A percentile compares a stretch with the other conserved stretches of the same genome.
These are phyloP conservation scores for Dicycla oo DNA, from an alignment of 2,888 invertebrate species.

Conservation along the genomic window DNA sequence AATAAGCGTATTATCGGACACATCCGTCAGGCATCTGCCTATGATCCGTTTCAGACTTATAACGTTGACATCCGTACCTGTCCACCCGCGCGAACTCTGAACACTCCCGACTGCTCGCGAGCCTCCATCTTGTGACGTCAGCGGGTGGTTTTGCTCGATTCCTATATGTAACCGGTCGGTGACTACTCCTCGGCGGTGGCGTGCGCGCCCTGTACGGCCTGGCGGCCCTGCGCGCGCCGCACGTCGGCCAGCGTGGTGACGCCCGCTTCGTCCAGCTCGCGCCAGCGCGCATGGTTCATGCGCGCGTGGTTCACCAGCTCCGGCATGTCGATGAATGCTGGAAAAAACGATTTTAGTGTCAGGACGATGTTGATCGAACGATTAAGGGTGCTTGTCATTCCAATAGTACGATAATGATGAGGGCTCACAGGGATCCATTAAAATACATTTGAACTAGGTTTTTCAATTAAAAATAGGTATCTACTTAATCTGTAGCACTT, in stretches of 20 bases:
- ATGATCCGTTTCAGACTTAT: conserved; percentile 88
- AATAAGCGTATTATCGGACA: conserved; percentile 90
- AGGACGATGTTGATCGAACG: background rate
- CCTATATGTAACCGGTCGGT: background rate
- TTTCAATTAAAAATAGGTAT: no score
- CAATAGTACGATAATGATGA: background rate
- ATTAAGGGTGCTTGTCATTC: background rate
- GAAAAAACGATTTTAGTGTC: background rate
- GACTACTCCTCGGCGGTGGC: conserved; percentile 52
- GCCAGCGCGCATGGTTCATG: conserved; percentile 97
- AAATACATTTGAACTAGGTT: no score
- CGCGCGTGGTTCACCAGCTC: conserved; percentile 96
- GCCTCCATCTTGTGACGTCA: conserved; percentile 3
- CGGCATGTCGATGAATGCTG: conserved; percentile 98
- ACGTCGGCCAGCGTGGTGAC: conserved; percentile 93
- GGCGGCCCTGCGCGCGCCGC: conserved; percentile 78
- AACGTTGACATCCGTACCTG: conserved; percentile 76
- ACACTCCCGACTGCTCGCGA: conserved; percentile 20
- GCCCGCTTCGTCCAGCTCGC: conserved; percentile 94
- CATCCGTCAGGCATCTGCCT: conserved; percentile 83
- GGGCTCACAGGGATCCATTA: no score
- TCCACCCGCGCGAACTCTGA: conserved; percentile 38
- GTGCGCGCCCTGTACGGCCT: conserved; percentile 59
- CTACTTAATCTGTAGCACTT: no score
- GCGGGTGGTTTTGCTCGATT: conserved; percentile 28